Conservation (phyloP, 2,888 invertebrate genomes). For the Eupithecia exiguata region DNA sequence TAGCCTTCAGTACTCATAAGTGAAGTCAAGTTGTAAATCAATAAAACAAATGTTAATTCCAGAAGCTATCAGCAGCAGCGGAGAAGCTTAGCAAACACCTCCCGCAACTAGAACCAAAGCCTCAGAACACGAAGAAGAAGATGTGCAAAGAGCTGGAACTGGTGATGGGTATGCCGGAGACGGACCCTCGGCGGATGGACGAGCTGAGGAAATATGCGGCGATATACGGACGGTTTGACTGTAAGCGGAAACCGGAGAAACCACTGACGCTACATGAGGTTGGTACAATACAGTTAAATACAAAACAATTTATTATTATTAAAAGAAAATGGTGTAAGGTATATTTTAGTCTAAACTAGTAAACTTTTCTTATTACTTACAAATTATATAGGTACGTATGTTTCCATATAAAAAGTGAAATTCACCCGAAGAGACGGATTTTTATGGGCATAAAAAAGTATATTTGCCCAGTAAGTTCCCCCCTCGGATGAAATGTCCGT, state of each 20-base stretch:
- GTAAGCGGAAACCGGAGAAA: slow-evolving; percentile 97
- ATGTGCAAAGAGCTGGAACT: slow-evolving; percentile 96
- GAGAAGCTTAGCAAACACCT: slow-evolving; percentile 91
- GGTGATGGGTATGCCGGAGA: slow-evolving; percentile 95
- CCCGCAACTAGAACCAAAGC: slow-evolving; percentile 94
- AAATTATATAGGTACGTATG: too few relatives aligned
- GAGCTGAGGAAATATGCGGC: slow-evolving; percentile 98
- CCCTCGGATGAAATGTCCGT: too few relatives aligned
- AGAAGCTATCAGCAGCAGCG: slow-evolving; percentile 92
- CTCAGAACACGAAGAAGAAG: slow-evolving; percentile 95
- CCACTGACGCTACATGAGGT: slow-evolving; percentile 97
- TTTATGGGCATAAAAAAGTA: too few relatives aligned
- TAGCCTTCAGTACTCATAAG: too few relatives aligned
- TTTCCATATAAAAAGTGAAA: too few relatives aligned
- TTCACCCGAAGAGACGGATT: too few relatives aligned
- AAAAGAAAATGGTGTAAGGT: too few relatives aligned
- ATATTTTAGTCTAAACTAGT: too few relatives aligned
- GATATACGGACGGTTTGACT: slow-evolving; percentile 98
- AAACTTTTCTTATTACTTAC: too few relatives aligned
- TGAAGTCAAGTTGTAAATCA: not conserved
- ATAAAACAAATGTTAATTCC: not conserved
- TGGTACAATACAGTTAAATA: not conserved
- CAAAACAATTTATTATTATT: too few relatives aligned
- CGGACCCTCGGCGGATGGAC: slow-evolving; percentile 94
- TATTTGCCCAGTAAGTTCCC: too few relatives aligned